Evolutionary conservation across 1,140 invertebrate species (phyloP).

Genomic region (Gyrodactylus bullatarudis): DNA sequence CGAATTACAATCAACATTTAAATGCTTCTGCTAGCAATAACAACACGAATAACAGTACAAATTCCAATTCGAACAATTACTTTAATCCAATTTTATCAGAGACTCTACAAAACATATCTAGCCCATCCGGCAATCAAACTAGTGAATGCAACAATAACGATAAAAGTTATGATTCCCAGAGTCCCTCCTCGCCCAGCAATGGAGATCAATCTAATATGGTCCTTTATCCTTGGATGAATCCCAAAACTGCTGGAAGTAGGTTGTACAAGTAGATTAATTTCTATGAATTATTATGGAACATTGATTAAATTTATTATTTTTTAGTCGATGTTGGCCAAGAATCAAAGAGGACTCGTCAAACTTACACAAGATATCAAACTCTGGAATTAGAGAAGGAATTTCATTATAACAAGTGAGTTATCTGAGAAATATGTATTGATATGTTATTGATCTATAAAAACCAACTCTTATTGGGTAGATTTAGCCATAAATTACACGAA

Average conservation of each 20-base stretch:
- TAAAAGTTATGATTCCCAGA: neutral
- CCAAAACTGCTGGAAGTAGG: neutral
- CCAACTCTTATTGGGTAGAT: no score
- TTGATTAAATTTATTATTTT: neutral
- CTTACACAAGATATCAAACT: conserved; percentile 51
- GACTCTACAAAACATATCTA: neutral
- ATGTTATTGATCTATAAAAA: no score
- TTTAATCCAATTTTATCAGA: no score
- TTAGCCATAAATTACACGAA: no score
- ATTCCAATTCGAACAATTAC: no score
- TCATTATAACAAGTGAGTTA: conserved; percentile 24
- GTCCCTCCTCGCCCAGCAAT: neutral
- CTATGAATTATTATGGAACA: neutral
- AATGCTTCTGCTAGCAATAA: neutral
- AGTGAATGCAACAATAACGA: no score
- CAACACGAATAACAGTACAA: neutral
- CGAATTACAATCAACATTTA: neutral
- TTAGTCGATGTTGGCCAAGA: neutral
- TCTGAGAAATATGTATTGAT: no score
- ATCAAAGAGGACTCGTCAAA: conserved; percentile 13
- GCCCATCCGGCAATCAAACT: no score
- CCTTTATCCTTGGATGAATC: conserved; percentile 6
- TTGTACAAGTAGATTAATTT: neutral
- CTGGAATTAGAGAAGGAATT: conserved; percentile 31
- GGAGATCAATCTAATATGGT: neutral